Evolutionary conservation across 2,797 vertebrate species (phyloP).

Genomic region (Phoeniculus purpureus): DNA sequence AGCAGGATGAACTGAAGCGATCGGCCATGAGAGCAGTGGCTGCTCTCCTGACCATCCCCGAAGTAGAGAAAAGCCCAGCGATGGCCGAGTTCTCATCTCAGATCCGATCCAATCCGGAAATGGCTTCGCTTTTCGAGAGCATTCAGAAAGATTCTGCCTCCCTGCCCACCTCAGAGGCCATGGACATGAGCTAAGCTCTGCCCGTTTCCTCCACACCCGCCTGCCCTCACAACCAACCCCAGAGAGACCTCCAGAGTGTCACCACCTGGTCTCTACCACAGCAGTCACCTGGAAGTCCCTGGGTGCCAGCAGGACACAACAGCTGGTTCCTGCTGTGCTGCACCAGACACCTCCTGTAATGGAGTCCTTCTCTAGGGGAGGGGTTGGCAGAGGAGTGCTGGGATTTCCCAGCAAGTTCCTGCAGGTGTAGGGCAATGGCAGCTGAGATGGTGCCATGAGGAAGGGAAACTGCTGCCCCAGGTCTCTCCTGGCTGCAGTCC

Average conservation of each 20-base stretch:
- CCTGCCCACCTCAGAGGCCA: slow-evolving; percentile 77
- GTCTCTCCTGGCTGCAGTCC: not conserved
- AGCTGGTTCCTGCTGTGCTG: not conserved
- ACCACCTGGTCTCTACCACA: not conserved
- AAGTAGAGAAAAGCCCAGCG: slow-evolving; percentile 87
- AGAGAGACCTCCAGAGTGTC: not conserved
- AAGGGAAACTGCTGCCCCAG: not conserved
- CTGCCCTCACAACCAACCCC: not conserved
- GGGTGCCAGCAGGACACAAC: not conserved
- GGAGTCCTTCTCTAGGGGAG: accelerated
- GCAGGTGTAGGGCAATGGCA: not conserved
- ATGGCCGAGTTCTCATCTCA: slow-evolving; percentile 93
- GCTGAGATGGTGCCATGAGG: not conserved
- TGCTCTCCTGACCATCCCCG: slow-evolving; percentile 90
- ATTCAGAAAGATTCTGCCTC: slow-evolving; percentile 86
- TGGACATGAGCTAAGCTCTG: slow-evolving; percentile 87
- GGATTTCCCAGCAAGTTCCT: not conserved
- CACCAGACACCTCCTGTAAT: not conserved
- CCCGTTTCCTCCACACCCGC: accelerated
- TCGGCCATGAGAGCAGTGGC: slow-evolving; percentile 93
- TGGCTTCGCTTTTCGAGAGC: slow-evolving; percentile 90
- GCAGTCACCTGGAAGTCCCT: not conserved
- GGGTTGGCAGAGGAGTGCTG: accelerated
- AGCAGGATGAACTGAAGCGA: slow-evolving; percentile 93
- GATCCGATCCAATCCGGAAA: slow-evolving; percentile 89